Conservation (phyloP, 2,113 vertebrate genomes). For the Elgaria multicarinata region DNA sequence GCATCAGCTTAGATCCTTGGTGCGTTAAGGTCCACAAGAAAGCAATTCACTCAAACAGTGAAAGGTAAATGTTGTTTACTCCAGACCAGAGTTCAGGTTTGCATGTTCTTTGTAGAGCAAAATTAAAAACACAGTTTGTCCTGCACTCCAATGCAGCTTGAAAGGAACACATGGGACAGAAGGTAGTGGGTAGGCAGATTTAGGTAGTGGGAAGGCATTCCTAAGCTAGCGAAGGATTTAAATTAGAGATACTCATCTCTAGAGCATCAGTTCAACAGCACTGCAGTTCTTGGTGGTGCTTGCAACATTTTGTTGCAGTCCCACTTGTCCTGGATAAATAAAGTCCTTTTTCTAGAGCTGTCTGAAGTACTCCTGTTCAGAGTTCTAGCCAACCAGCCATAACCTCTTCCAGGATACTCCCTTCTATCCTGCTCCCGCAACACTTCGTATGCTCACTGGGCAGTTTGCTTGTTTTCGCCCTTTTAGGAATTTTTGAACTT, state of each 20-base stretch:
- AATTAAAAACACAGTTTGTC: background rate
- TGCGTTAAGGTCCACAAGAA: background rate
- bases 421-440: background rate
- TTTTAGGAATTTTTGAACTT: too few species aligned
- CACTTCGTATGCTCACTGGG: background rate
- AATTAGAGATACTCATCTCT: background rate
- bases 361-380: background rate
- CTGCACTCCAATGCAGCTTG: background rate
- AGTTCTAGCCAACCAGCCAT: background rate
- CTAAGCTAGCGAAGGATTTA: background rate
- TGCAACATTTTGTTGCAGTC: background rate
- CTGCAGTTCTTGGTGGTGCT: background rate
- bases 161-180: background rate
- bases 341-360: background rate
- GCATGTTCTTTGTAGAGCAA: background rate
- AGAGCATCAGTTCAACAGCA: background rate
- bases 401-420: background rate
- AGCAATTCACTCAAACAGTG: background rate
- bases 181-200: background rate
- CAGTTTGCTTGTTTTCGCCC: background rate
- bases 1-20: background rate
- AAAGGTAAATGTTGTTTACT: background rate
- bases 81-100: background rate
- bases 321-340: background rate
- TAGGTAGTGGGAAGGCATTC: background rate